These are phyloP conservation scores for Leptinotarsa juncta DNA, from an alignment of 2,888 invertebrate genomes.

Conservation along the genomic window DNA sequence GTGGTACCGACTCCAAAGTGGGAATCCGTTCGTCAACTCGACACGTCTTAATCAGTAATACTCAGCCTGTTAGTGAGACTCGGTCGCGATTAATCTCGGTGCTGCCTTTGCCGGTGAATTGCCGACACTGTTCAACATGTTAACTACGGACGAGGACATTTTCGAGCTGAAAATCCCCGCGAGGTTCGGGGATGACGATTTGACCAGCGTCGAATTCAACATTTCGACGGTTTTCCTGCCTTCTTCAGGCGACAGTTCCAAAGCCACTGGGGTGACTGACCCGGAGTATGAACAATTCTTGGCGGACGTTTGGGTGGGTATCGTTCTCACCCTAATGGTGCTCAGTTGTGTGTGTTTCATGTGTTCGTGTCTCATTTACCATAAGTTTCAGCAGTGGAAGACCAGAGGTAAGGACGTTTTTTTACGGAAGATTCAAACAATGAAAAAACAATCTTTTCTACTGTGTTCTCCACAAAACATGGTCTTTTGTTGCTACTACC, in stretches of 20 bases:
- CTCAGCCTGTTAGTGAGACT: not conserved
- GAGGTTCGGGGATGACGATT: slow-evolving; percentile 31
- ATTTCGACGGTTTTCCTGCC: slow-evolving; percentile 44
- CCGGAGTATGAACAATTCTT: slow-evolving; percentile 70
- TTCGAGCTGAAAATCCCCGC: slow-evolving; percentile 43
- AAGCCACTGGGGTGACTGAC: slow-evolving; percentile 60
- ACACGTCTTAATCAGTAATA: not conserved
- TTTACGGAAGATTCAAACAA: not conserved
- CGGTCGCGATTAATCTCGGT: not conserved
- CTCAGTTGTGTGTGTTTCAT: slow-evolving; percentile 73
- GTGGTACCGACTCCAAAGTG: slow-evolving; percentile 3
- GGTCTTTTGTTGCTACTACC: no score
- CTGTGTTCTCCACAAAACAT: no score
- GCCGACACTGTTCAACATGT: slow-evolving; percentile 37
- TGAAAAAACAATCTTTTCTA: not conserved
- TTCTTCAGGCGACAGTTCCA: slow-evolving; percentile 35
- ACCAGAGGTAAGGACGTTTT: slow-evolving; percentile 63
- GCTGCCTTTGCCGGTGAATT: not conserved
- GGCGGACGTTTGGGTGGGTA: slow-evolving; percentile 74
- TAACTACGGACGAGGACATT: slow-evolving; percentile 43
- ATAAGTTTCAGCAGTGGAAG: slow-evolving; percentile 76
- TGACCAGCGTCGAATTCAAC: slow-evolving; percentile 45
- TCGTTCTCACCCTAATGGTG: slow-evolving; percentile 72
- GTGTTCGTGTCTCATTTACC: slow-evolving; percentile 73
- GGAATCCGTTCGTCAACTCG: not conserved